These are phyloP conservation scores for Pitta sordida DNA, from an alignment of 2,113 vertebrate genomes.

Conservation along the genomic window DNA sequence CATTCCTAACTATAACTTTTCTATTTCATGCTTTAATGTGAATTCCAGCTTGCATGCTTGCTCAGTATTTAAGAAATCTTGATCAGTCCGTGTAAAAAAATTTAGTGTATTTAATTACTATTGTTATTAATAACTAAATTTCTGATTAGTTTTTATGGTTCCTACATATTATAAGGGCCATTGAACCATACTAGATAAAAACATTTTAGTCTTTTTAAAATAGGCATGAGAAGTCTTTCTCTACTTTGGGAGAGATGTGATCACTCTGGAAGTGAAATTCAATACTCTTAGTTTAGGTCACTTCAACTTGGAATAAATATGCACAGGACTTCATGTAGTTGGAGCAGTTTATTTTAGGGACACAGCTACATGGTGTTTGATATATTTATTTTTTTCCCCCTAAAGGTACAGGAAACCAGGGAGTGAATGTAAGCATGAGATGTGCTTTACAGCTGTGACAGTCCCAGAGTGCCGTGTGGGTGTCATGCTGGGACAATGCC, in stretches of 20 bases:
- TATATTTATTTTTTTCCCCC: background rate
- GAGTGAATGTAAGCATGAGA: background rate
- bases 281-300: background rate
- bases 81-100: background rate
- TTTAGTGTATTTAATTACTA: background rate
- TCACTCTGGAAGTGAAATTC: background rate
- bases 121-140: background rate
- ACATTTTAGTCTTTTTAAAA: background rate
- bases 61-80: background rate
- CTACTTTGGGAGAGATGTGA: background rate
- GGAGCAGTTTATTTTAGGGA: background rate
- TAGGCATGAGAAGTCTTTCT: background rate
- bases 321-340: background rate
- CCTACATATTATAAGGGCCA: background rate
- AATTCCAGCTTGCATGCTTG: background rate
- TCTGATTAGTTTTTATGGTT: background rate
- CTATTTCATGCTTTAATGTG: background rate
- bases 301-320: background rate
- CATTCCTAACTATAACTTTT: background rate
- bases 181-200: background rate
- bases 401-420: background rate
- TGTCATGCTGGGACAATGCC: background rate
- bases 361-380: background rate
- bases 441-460: background rate
- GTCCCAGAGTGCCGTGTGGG: rapidly evolving